Evolutionary conservation across 1,140 invertebrate species (phyloP), one percentile per base, ranked within the genome.

Genomic region (Pectinophora gossypiella): DNA sequence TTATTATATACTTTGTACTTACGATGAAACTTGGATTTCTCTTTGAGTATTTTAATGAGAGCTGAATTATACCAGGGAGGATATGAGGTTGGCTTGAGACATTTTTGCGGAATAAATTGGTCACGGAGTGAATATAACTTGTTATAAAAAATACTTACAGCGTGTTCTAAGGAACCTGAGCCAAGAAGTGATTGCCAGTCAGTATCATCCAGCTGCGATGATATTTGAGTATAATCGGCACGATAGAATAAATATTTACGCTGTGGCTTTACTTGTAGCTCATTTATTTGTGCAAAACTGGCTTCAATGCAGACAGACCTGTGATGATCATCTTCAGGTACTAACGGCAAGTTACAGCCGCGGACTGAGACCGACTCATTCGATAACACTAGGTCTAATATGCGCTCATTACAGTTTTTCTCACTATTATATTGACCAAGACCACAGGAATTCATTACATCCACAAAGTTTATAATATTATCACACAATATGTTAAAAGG

Each of bases 1-100:
- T 61, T 57, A 15, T 35, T 35, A 47, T 57, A 61, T 23, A 50
- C 59, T 16, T 54, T 56, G 15, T 44, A 44, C 46, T 59, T 59
- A 4, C 15, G 21, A 19, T 51, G 40, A 23, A 50, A 62, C 43
- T 59, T 59, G 15, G 32, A 19, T 51, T 61, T 61, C 44, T 62
- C 59, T 13, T 55, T 62, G 12, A 57, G 23, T 21, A 49, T 36
- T 38, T 52, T 56, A 0, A 56, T 56, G n/a, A 61, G 32, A 19
- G 21, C 18, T 9, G 15, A 12, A 9, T 43, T 51, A 22, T 52
- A 61, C 54, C 59, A 61, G 12, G 32, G 19, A 10, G 54, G 59
- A 45, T 51, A 55, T 4, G 7, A n/a, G 13, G 7, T 38, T 3
- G 36, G 13, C 13, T n/a, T 38, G 13, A n/a, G 4, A n/a, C 9